phyloP scores from a whole-genome alignment of 2,797 vertebrate species.

The Loris lydekkerianus region DNA sequence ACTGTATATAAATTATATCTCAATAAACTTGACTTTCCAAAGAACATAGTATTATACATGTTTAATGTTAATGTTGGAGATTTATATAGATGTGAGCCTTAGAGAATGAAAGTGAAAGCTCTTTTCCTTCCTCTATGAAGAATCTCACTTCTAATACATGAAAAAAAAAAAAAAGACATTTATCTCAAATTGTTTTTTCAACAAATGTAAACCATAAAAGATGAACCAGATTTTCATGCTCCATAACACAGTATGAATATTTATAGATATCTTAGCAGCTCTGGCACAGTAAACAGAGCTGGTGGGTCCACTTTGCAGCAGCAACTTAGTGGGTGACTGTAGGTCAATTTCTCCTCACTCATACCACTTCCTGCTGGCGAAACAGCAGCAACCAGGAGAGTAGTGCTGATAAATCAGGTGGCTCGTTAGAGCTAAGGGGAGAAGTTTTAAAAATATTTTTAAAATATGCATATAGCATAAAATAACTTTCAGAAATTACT shows the following conservation, averaged over 20 bases:
- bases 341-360: not conserved
- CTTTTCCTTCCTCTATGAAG: not conserved
- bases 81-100: not conserved
- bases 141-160: not conserved
- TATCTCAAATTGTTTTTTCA: not conserved
- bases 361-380: not conserved
- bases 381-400: not conserved
- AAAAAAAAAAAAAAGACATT: not conserved
- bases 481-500: not conserved
- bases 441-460: not conserved
- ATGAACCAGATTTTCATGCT: not conserved
- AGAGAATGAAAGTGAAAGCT: not conserved
- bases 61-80: not conserved
- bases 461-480: not conserved
- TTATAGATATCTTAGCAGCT: not conserved
- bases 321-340: not conserved
- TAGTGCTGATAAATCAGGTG: rapidly evolving
- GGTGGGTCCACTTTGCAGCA: not conserved
- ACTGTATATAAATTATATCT: not conserved
- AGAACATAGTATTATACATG: not conserved
- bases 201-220: not conserved
- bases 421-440: not conserved
- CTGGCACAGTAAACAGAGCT: not conserved
- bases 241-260: not conserved
- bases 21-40: not conserved